These are phyloP conservation scores for Lates japonicus DNA, from an alignment of 2,797 vertebrate species.

Conservation along the genomic window DNA sequence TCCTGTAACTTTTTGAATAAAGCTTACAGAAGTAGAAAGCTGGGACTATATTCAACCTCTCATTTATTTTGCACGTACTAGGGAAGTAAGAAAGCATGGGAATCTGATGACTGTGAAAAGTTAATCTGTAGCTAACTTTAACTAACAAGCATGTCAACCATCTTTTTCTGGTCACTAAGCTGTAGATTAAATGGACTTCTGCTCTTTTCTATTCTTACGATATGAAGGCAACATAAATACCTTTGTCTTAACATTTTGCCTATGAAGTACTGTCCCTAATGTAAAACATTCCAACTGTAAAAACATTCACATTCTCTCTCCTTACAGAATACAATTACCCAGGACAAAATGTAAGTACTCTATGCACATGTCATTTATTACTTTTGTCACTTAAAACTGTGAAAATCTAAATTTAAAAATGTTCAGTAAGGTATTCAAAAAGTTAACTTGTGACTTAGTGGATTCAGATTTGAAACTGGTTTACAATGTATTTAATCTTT, in stretches of 20 bases:
- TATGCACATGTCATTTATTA: neutral
- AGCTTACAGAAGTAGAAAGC: neutral
- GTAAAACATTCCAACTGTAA: neutral
- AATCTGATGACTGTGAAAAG: constrained; percentile 3
- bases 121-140: constrained; percentile 1
- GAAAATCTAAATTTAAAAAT: neutral
- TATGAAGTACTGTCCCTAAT: neutral
- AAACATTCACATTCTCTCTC: neutral
- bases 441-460: neutral
- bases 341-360: neutral
- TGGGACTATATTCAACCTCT: neutral
- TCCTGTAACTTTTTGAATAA: neutral
- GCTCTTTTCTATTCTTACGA: neutral
- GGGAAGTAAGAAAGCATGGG: neutral
- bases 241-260: neutral
- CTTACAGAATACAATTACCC: neutral
- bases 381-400: neutral
- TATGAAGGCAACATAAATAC: neutral
- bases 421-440: neutral
- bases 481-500: neutral
- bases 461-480: neutral
- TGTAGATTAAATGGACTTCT: neutral
- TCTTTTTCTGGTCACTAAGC: neutral
- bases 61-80: constrained; percentile 1
- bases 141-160: neutral